These are phyloP conservation scores for Eulemur macaco DNA, from an alignment of 2,113 vertebrate species.

Conservation along the genomic window DNA sequence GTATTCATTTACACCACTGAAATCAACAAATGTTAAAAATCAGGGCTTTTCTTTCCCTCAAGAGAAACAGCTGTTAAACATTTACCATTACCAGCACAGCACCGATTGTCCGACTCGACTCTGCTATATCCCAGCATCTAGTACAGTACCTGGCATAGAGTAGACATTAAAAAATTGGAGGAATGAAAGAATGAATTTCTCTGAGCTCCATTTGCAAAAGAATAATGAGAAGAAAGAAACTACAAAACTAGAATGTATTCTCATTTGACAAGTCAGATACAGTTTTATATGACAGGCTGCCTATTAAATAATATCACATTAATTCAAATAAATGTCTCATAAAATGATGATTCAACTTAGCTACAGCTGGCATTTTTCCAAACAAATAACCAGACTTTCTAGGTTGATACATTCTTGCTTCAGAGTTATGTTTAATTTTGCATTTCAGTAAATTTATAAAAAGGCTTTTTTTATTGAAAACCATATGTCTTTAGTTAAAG, in stretches of 20 bases:
- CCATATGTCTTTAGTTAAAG: conserved; percentile 35
- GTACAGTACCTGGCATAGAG: neutral
- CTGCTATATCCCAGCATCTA: fast-evolving
- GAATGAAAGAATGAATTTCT: neutral
- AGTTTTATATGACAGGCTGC: conserved; percentile 33
- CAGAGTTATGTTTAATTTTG: conserved; percentile 55
- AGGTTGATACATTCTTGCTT: conserved; percentile 50
- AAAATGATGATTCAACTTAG: conserved; percentile 61
- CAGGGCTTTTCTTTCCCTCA: neutral
- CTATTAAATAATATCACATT: conserved; percentile 69
- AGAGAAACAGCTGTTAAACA: neutral
- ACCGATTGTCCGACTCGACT: neutral
- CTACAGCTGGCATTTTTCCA: conserved; percentile 62
- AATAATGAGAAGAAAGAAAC: conserved; percentile 49
- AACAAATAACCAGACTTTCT: conserved; percentile 47
- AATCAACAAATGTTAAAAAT: neutral
- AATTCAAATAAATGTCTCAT: conserved; percentile 68
- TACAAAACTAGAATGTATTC: conserved; percentile 43
- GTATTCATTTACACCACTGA: neutral
- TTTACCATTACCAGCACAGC: too few species aligned
- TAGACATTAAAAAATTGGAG: neutral
- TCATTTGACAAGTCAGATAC: neutral
- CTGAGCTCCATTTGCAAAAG: conserved; percentile 57
- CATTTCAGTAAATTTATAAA: conserved; percentile 42
- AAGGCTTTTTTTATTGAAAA: neutral